Percentiles rank a stretch among this genome's conserved stretches.
These are phyloP conservation scores for Mus spretus DNA, from an alignment of 2,797 vertebrate genomes.

Conservation along the genomic window DNA sequence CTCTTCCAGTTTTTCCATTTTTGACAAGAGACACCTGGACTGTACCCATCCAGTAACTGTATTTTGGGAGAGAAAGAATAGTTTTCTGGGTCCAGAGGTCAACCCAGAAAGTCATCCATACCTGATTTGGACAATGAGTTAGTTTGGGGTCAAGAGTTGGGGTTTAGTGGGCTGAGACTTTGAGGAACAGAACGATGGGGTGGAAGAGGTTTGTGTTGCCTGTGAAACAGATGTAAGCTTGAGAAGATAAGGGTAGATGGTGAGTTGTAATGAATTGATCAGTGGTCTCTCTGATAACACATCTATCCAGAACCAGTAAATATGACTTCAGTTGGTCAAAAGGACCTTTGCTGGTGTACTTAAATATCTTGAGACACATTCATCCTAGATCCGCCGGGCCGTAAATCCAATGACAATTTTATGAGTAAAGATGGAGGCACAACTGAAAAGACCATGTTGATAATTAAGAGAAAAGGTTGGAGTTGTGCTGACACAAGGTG, in stretches of 20 bases:
- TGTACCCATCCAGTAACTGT: neutral
- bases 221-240: neutral
- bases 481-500: neutral
- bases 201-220: neutral
- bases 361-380: neutral
- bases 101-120: neutral
- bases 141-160: neutral
- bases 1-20: neutral
- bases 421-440: neutral
- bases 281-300: neutral
- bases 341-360: neutral
- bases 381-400: neutral
- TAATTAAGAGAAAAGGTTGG: neutral
- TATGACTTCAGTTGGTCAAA: conserved; percentile 14
- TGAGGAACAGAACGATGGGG: neutral
- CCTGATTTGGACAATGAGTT: neutral
- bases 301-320: neutral
- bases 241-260: neutral
- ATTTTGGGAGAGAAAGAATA: conserved; percentile 42
- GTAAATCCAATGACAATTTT: conserved; percentile 16
- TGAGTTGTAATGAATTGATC: neutral
- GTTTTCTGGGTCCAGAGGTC: neutral
- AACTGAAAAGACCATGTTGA: neutral
- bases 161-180: neutral
- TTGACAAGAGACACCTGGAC: neutral